Percentiles rank a stretch among this genome's conserved stretches.
Evolutionary conservation across 2,113 vertebrate genomes (phyloP).

Genomic region (Agelaius phoeniceus): DNA sequence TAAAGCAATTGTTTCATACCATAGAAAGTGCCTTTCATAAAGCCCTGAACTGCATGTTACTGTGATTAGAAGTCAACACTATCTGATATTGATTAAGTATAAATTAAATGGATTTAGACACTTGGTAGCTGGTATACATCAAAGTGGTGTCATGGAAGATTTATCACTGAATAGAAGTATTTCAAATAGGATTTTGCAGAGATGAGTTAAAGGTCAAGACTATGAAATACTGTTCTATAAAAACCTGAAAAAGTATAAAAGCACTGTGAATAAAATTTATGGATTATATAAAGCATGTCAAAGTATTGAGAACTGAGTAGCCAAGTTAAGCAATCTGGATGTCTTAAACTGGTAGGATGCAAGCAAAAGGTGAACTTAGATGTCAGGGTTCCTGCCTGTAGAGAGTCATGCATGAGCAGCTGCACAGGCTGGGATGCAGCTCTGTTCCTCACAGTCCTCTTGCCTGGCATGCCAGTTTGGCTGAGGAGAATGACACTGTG

Average conservation of each 20-base stretch:
- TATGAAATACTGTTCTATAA: background rate
- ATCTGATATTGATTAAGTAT: background rate
- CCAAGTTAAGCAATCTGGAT: background rate
- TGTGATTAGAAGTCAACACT: background rate
- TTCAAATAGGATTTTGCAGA: background rate
- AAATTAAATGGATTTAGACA: slow-evolving; percentile 23
- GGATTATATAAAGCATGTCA: background rate
- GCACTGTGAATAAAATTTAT: background rate
- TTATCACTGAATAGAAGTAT: background rate
- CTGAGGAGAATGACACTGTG: background rate
- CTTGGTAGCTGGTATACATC: background rate
- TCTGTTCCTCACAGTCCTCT: background rate
- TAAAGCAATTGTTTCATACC: background rate
- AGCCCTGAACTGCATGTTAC: background rate
- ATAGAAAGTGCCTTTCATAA: background rate
- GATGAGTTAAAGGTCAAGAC: background rate
- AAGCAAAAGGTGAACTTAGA: background rate
- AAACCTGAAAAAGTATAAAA: background rate
- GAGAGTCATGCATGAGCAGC: background rate
- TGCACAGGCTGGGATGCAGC: background rate
- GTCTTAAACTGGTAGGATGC: background rate
- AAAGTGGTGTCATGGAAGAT: background rate
- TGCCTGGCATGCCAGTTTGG: background rate
- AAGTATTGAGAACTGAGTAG: background rate
- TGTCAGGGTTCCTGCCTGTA: background rate